Percentiles rank a stretch among this genome's conserved stretches.
Conservation (phyloP, 2,888 invertebrate species). For the Orgyia antiqua region DNA sequence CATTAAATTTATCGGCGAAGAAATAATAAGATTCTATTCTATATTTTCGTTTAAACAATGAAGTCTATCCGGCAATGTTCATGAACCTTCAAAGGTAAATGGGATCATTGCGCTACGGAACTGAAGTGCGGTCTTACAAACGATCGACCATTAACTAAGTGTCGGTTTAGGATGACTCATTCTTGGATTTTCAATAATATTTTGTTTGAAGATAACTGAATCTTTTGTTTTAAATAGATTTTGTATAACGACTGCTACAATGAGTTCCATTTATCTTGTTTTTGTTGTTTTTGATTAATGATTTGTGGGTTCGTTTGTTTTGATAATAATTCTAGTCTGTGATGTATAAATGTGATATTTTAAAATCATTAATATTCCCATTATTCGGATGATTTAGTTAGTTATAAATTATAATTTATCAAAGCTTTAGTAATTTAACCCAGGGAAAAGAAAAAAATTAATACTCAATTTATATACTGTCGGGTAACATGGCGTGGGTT, state of each 20-base stretch:
- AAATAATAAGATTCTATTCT: no score
- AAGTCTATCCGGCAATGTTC: no score
- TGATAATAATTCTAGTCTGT: constrained; percentile 8
- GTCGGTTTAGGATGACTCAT: constrained; percentile 30
- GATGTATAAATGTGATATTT: not conserved
- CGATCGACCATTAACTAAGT: constrained; percentile 58
- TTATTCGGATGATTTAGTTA: not conserved
- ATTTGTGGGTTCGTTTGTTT: constrained; percentile 14
- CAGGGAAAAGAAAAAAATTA: no score
- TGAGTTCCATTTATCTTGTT: constrained; percentile 7
- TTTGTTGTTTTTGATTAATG: constrained; percentile 8
- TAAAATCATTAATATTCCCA: not conserved
- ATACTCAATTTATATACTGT: no score
- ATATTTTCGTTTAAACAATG: no score
- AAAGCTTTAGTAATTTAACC: no score
- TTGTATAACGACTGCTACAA: constrained; percentile 20
- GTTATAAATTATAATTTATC: not conserved
- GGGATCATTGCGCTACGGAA: constrained; percentile 54
- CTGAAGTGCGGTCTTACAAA: constrained; percentile 56
- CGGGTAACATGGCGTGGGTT: no score
- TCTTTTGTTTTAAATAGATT: constrained; percentile 24
- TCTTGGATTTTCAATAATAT: constrained; percentile 25
- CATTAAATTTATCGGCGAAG: no score
- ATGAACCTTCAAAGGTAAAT: constrained; percentile 30
- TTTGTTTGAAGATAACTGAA: constrained; percentile 14